Evolutionary conservation across 2,888 invertebrate species (phyloP), one percentile per base, ranked within the genome.

Genomic region (Meloe dianella): DNA sequence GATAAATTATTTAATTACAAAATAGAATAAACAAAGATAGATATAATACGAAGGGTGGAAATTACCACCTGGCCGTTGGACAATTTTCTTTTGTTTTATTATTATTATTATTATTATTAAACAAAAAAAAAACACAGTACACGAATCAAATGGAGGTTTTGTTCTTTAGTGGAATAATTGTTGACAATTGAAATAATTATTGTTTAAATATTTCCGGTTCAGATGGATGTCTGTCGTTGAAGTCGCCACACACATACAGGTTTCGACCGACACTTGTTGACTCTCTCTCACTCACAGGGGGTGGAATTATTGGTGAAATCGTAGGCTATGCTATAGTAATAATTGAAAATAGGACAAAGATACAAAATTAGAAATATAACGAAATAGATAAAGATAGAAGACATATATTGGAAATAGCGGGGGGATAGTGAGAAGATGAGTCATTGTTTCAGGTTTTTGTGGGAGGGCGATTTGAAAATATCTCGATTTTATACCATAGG

Each of bases 181-280:
- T 47, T 20, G 9, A 47, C 20, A 20, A 38, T 17, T 10, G 17
- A 41, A n/a, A 12, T 5, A 35, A 47, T 47, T 20, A 20, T 20
- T 47, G 20, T 20, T 47, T 47, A 20, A 47, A 20, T 47, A 20
- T 22, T 47, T 47, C 47, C 47, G 47, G 47, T 47, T 47, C 47
- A 8, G 47, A 47, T 47, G 20, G 47, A 47, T 47, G 47, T 47
- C 47, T 47, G 47, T 47, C 47, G 20, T 47, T 47, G 47, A 47
- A 47, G 20, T 47, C 47, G 47, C 47, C 47, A 47, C n/a, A n/a
- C n/a, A n/a, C n/a, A n/a, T n/a, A n/a, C 41, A n/a, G 10, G 4
- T 41, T 41, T 41, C 38, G 38, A n/a, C 47, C 20, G 20, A 8
- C 47, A 47, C 47, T 47, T 47, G 47, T 47, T 47, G 47, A 47